These are phyloP conservation scores for Hylomyscus alleni DNA, from an alignment of 2,797 vertebrate genomes.

Conservation along the genomic window DNA sequence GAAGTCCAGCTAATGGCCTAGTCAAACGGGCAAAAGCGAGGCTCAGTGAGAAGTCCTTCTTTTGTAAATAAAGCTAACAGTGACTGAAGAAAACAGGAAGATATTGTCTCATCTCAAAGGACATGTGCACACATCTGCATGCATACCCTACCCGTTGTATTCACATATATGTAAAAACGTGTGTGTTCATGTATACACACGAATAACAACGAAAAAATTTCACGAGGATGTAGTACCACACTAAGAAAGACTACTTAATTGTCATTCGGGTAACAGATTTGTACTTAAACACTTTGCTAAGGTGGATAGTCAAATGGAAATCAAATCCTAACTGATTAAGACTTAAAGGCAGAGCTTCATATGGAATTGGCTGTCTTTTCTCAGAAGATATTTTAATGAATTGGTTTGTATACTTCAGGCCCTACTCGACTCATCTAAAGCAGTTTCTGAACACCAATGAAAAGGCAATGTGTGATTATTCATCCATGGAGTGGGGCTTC, in stretches of 20 bases:
- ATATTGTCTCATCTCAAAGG: neutral
- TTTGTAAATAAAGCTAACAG: neutral
- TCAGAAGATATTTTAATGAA: conserved; percentile 3
- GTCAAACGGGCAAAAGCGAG: neutral
- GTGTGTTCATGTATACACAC: neutral
- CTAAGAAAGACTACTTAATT: neutral
- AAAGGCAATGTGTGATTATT: neutral
- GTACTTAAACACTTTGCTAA: conserved; percentile 66
- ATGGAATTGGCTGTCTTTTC: conserved; percentile 25
- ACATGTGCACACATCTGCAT: neutral
- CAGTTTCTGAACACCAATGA: conserved; percentile 22
- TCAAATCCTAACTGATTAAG: conserved; percentile 58
- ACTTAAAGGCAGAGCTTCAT: conserved; percentile 1
- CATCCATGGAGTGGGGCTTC: neutral
- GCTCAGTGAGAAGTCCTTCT: too few species aligned
- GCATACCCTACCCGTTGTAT: neutral
- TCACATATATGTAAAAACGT: too few species aligned
- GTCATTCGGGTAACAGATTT: neutral
- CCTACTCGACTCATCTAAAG: neutral
- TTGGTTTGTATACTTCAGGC: neutral
- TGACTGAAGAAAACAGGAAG: neutral
- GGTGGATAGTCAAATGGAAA: conserved; percentile 40
- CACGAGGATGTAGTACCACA: neutral
- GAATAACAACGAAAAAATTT: neutral
- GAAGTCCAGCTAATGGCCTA: too few species aligned